Base-by-base conservation (phyloP, 2,113 vertebrate species). In the Tachysurus vachellii region DNA sequence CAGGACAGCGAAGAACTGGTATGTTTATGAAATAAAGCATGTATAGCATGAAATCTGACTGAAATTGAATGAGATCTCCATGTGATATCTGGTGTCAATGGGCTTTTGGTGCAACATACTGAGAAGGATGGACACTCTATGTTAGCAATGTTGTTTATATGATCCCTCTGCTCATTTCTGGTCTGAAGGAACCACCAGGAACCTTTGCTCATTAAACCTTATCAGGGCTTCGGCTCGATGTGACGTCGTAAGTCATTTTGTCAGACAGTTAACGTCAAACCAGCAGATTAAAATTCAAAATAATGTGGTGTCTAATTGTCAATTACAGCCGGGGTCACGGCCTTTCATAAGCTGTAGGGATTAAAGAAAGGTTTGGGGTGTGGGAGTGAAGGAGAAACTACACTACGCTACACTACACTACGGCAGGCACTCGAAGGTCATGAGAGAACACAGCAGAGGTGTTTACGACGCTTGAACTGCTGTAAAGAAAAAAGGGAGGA, bases 221-320 rank as follows among this genome's bases (percentile, higher is more conserved):
- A 79, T 47, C 42, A 28, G 57, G 28, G 10, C 9, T 1, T 19
- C 5, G 28, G 79, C 28, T 42, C n/a, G 44, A 59, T 7, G 79
- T 13, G 28, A 42, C 53, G 4, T 31, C 23, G n/a, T 53, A 16
- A 31, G 57, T 14, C 56, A 31, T 59, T 59, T 80, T 80, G 28
- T 80, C 21, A 12, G 79, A 50, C 61, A 11, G 61, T 64, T 50
- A 53, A 66, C 3, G 44, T 82, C 80, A 82, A 82, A 42, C 36
- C 8, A 2, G 1, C 23, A 53, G 81, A 66, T 83, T 83, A 44
- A n/a, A 42, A 66, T 4, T 42, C 11, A 53, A 83, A 53, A 17
- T 66, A 83, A 66, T 83, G 59, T 64, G 59, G 61, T 50, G 81
- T 83, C 81, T 83, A 83, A 83, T 83, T 7, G 62, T 66, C 61